Conservation (phyloP, 2,888 invertebrate species). For the Palloptera scutellata region DNA sequence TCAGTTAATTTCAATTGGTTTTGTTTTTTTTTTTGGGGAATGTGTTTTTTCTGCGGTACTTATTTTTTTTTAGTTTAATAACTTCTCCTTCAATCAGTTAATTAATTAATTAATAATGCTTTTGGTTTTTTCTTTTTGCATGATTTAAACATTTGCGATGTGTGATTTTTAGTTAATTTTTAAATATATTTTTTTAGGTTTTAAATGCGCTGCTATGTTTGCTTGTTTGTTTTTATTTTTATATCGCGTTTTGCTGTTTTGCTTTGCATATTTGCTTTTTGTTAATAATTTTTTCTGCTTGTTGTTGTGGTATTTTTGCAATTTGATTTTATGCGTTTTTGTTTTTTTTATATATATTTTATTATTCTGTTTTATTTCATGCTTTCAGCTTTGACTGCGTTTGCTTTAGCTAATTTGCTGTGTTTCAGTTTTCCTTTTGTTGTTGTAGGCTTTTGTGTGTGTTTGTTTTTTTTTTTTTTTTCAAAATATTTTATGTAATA, state of each 20-base stretch:
- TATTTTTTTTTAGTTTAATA: background rate
- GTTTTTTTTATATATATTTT: background rate
- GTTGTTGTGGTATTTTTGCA: background rate
- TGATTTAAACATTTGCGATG: no score
- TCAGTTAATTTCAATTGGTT: constrained; percentile 12
- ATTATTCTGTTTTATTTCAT: no score
- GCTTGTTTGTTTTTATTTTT: background rate
- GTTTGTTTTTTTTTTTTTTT: constrained; percentile 4
- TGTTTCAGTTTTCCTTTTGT: constrained; percentile 6
- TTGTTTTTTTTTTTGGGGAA: constrained; percentile 11
- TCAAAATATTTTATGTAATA: constrained; percentile 14
- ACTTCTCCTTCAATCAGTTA: constrained; percentile 19
- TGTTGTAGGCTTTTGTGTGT: background rate
- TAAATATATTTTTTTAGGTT: background rate
- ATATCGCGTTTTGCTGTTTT: constrained; percentile 1
- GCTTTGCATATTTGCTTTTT: constrained; percentile 13
- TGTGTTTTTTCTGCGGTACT: constrained; percentile 19
- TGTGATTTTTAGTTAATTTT: background rate
- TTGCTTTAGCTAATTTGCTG: background rate
- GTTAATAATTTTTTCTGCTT: constrained; percentile 4
- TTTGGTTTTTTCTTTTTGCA: constrained; percentile 5
- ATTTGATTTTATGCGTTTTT: background rate
- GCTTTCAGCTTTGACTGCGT: no score
- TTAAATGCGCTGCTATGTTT: constrained; percentile 2
- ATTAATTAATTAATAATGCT: constrained; percentile 19